phyloP scores from a whole-genome alignment of 2,888 invertebrate genomes.

The Papilio demoleus region DNA sequence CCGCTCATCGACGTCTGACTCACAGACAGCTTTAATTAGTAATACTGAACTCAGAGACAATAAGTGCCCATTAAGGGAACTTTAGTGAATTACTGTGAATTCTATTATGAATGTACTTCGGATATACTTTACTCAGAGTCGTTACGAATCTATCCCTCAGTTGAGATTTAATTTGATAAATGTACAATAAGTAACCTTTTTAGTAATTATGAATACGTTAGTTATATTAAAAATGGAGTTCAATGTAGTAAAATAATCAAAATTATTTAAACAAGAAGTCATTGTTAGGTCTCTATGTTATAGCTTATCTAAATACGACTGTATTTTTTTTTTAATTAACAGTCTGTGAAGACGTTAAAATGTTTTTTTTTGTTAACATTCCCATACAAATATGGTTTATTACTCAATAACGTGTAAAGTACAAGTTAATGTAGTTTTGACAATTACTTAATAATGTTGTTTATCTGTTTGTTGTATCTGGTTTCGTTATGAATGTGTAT shows the following conservation, averaged over 20 bases:
- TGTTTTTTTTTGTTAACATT: slow-evolving; percentile 30
- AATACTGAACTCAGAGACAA: background rate
- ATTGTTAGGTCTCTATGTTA: too few relatives aligned
- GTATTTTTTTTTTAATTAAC: background rate
- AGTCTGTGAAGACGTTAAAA: slow-evolving; percentile 30
- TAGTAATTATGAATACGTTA: too few relatives aligned
- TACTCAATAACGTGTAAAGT: slow-evolving; percentile 12
- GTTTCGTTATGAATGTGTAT: slow-evolving; percentile 19
- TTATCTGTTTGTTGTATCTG: background rate
- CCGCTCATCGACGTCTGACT: slow-evolving; percentile 86
- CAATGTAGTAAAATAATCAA: background rate
- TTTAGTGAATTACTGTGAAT: too few relatives aligned
- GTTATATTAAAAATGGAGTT: too few relatives aligned
- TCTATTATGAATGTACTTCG: too few relatives aligned
- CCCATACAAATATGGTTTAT: background rate
- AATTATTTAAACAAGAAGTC: too few relatives aligned
- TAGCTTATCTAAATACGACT: too few relatives aligned
- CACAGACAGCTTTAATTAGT: slow-evolving; percentile 17
- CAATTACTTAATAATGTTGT: slow-evolving; percentile 2
- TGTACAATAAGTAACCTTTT: too few relatives aligned
- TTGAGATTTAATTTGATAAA: too few relatives aligned
- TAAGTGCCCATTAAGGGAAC: background rate
- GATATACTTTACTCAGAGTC: too few relatives aligned
- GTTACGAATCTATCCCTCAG: too few relatives aligned
- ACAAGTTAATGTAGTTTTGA: slow-evolving; percentile 1